Conservation (phyloP, 2,888 invertebrate species). For the Hipparchia semele region DNA sequence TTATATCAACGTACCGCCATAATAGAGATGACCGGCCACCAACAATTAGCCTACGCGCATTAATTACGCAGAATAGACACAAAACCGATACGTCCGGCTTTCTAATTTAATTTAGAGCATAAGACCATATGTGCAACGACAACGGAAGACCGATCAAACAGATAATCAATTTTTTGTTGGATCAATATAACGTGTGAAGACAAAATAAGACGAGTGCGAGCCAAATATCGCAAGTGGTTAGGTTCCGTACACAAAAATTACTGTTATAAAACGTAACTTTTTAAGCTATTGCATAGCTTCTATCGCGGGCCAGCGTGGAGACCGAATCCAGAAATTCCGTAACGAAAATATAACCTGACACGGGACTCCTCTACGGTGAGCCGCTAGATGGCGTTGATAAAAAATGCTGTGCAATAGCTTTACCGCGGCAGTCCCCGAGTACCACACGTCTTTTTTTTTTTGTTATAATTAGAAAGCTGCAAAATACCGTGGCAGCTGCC, state of each 20-base stretch:
- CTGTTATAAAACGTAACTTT: no score
- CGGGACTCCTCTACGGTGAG: no score
- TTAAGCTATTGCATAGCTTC: no score
- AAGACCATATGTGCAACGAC: constrained; percentile 51
- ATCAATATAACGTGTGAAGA: constrained; percentile 15
- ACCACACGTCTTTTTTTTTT: no score
- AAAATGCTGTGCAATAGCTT: no score
- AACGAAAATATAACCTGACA: no score
- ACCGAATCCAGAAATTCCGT: no score
- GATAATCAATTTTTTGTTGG: constrained; percentile 4
- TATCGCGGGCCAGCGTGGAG: no score
- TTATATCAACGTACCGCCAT: constrained; percentile 46
- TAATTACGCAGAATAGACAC: constrained; percentile 66
- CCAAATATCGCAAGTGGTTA: neutral
- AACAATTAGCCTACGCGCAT: constrained; percentile 76
- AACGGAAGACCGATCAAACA: constrained; percentile 39
- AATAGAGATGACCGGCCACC: constrained; percentile 70
- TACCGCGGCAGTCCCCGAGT: no score
- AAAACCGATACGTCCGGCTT: constrained; percentile 69
- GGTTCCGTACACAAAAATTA: neutral
- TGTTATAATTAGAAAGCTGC: no score
- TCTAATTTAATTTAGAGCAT: constrained; percentile 70
- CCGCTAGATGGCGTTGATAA: no score
- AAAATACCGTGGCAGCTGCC: no score
- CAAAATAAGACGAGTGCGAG: neutral